These are phyloP conservation scores for Ariolimax columbianus DNA, from an alignment of 2,888 invertebrate species.

Conservation along the genomic window DNA sequence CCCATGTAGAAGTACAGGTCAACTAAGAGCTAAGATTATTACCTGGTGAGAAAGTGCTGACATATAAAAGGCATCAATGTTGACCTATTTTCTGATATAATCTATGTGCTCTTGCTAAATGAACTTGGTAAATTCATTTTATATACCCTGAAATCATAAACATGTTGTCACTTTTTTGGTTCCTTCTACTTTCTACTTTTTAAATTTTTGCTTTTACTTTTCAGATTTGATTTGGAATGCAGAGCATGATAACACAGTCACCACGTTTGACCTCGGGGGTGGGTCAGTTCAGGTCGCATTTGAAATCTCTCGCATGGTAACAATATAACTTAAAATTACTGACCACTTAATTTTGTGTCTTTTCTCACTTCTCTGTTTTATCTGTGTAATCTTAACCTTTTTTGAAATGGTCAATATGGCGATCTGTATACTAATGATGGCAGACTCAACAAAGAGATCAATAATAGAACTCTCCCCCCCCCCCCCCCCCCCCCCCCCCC, in stretches of 20 bases:
- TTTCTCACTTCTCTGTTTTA: not conserved
- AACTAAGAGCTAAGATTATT: too few species aligned
- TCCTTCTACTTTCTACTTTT: not conserved
- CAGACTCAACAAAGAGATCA: too few species aligned
- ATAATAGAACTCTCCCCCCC: too few species aligned
- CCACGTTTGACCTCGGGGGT: conserved; percentile 95
- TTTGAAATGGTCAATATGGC: not conserved
- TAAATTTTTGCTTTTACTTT: not conserved
- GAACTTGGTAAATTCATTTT: not conserved
- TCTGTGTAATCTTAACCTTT: not conserved
- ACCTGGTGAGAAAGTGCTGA: too few species aligned
- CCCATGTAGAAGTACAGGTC: too few species aligned
- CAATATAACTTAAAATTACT: not conserved
- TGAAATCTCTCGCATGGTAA: conserved; percentile 79
- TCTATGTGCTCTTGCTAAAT: too few species aligned
- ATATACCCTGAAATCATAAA: not conserved
- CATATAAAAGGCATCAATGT: too few species aligned
- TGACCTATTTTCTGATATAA: too few species aligned
- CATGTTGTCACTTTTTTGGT: not conserved
- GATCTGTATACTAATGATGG: too few species aligned
- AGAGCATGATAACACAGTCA: conserved; percentile 82
- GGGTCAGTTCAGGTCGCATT: conserved; percentile 89
- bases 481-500: too few species aligned
- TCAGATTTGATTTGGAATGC: conserved; percentile 47
- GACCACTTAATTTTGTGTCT: not conserved